These are phyloP conservation scores for Ophonus ardosiacus DNA, from an alignment of 2,888 invertebrate genomes.

Conservation along the genomic window DNA sequence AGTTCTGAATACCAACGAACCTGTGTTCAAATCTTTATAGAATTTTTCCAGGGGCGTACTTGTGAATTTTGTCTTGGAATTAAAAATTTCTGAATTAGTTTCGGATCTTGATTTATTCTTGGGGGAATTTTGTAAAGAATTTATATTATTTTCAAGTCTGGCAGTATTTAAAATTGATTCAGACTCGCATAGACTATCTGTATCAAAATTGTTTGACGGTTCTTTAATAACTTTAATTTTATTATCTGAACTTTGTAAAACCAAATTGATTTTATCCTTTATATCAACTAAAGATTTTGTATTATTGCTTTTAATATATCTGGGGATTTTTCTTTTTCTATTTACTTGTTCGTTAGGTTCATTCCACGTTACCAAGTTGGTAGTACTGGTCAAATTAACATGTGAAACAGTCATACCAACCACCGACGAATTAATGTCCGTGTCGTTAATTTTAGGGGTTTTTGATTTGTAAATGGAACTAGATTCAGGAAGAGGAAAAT, in stretches of 20 bases:
- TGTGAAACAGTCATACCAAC: conserved; percentile 72
- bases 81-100: conserved; percentile 46
- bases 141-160: background rate
- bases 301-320: background rate
- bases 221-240: conserved; percentile 7
- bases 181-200: conserved; percentile 10
- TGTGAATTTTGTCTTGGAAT: conserved; percentile 34
- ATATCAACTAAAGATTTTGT: conserved; percentile 5
- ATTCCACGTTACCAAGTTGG: conserved; percentile 71
- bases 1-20: conserved; percentile 42
- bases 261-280: background rate
- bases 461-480: conserved; percentile 67
- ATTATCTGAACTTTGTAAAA: background rate
- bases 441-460: conserved; percentile 73
- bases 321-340: conserved; percentile 10
- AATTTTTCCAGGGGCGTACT: conserved; percentile 38
- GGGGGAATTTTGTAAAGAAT: background rate
- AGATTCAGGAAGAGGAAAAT: conserved; percentile 65
- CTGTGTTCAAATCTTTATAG: conserved; percentile 2
- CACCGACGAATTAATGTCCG: conserved; percentile 71
- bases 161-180: conserved; percentile 29
- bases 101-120: conserved; percentile 30
- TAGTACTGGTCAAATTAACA: conserved; percentile 58
- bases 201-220: conserved; percentile 16
- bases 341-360: conserved; percentile 64